A percentile compares a stretch with the other conserved stretches of the same genome.
phyloP scores from a whole-genome alignment of 1,140 invertebrate species.

The Drosophila subobscura region DNA sequence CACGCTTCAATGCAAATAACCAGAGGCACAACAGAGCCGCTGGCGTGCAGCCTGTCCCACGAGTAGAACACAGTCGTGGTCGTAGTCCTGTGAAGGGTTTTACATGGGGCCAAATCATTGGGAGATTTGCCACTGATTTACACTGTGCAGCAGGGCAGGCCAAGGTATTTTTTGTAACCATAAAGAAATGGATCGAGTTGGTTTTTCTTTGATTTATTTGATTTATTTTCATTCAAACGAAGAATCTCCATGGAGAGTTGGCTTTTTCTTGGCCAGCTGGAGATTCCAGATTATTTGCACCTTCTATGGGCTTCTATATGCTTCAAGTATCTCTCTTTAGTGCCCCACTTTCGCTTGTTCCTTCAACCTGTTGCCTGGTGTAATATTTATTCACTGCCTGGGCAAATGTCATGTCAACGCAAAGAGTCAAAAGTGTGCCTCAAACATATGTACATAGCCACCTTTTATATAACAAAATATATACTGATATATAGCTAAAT shows the following conservation, averaged over 20 bases:
- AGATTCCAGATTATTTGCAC: no score
- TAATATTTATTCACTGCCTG: conserved; percentile 48
- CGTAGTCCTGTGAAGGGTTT: conserved; percentile 54
- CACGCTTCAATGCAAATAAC: conserved; percentile 68
- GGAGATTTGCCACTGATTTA: conserved; percentile 38
- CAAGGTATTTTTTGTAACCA: no score
- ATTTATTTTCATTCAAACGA: no score
- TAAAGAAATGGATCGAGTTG: neutral
- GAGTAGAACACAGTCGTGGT: conserved; percentile 2
- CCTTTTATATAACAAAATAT: conserved; percentile 7
- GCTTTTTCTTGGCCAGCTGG: no score
- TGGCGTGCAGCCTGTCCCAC: conserved; percentile 59
- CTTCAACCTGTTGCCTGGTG: conserved; percentile 38
- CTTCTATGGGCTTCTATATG: no score
- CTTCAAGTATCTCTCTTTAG: neutral
- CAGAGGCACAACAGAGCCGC: conserved; percentile 33
- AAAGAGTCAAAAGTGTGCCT: conserved; percentile 73
- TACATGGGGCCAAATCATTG: conserved; percentile 48
- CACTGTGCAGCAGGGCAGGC: conserved; percentile 49
- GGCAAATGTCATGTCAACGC: conserved; percentile 78
- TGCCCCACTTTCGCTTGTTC: neutral
- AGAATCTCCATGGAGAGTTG: no score
- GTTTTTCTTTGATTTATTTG: neutral
- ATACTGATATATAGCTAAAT: conserved; percentile 24
- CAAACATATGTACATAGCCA: conserved; percentile 26